A percentile compares a stretch with the other conserved stretches of the same genome.
These are phyloP conservation scores for Poeciliopsis presidionis DNA, from an alignment of 2,797 vertebrate species.

Conservation along the genomic window DNA sequence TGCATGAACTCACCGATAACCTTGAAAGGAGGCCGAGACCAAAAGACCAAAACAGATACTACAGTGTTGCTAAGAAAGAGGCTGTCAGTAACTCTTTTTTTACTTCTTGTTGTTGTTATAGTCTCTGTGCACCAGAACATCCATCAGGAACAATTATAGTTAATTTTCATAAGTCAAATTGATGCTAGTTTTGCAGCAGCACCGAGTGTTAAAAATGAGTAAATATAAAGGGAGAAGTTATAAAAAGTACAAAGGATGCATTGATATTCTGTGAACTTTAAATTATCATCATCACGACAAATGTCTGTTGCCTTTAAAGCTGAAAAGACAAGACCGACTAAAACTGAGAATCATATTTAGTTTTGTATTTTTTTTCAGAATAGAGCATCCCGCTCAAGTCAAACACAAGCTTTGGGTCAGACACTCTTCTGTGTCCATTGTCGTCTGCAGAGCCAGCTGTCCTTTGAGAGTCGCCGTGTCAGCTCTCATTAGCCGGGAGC, in stretches of 20 bases:
- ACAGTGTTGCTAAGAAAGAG: no score
- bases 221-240: not conserved
- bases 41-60: no score
- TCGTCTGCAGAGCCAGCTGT: slow-evolving; percentile 60
- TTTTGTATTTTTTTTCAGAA: not conserved
- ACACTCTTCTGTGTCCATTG: slow-evolving; percentile 45
- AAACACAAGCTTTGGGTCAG: slow-evolving; percentile 50
- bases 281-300: not conserved
- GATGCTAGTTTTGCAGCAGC: no score
- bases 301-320: not conserved
- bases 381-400: slow-evolving; percentile 30
- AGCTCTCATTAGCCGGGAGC: slow-evolving; percentile 57
- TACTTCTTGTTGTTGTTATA: no score
- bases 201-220: not conserved
- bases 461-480: slow-evolving; percentile 58
- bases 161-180: no score
- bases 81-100: no score
- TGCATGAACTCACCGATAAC: not conserved
- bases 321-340: not conserved
- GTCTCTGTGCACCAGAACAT: no score
- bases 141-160: no score
- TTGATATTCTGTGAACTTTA: not conserved
- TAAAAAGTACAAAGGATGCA: not conserved
- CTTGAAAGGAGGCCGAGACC: not conserved
- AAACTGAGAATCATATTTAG: not conserved